Evolutionary conservation across 2,888 invertebrate genomes (phyloP).

Genomic region (Sphaerophoria rueppellii): DNA sequence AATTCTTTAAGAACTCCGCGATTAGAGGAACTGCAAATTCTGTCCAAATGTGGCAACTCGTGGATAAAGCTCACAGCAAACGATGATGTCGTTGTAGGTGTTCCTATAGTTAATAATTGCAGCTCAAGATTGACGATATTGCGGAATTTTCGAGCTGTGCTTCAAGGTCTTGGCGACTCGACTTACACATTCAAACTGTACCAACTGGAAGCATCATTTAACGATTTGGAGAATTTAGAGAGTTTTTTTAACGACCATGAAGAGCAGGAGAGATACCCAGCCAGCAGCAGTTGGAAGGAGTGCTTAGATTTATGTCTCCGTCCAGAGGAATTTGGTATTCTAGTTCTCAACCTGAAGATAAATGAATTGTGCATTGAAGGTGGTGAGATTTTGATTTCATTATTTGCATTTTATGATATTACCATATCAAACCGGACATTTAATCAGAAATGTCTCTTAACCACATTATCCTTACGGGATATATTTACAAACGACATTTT

Average conservation of each 20-base stretch:
- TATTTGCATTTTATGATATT: constrained; percentile 75
- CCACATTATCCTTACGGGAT: constrained; percentile 27
- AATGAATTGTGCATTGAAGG: constrained; percentile 61
- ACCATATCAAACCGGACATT: constrained; percentile 40
- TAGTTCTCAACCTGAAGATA: constrained; percentile 76
- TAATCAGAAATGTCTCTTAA: constrained; percentile 50
- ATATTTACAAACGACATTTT: constrained; percentile 73
- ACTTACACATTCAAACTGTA: constrained; percentile 76
- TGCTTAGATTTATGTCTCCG: constrained; percentile 74
- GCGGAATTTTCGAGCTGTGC: constrained; percentile 72
- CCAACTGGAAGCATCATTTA: constrained; percentile 75
- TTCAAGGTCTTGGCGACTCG: constrained; percentile 52
- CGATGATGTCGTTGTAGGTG: constrained; percentile 76
- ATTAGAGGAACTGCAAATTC: constrained; percentile 78
- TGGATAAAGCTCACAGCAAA: constrained; percentile 77
- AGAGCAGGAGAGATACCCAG: neutral
- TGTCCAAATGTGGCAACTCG: constrained; percentile 78
- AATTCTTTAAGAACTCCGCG: constrained; percentile 76
- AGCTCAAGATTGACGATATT: constrained; percentile 69
- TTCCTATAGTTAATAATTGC: constrained; percentile 77
- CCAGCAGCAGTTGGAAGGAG: constrained; percentile 57
- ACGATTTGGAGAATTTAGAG: constrained; percentile 71
- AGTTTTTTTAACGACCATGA: constrained; percentile 73
- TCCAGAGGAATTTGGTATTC: constrained; percentile 77
- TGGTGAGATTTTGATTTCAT: constrained; percentile 48